Percentiles rank a stretch among this genome's conserved stretches.
Evolutionary conservation across 2,888 invertebrate species (phyloP).

Genomic region (Caenorhabditis plicata): DNA sequence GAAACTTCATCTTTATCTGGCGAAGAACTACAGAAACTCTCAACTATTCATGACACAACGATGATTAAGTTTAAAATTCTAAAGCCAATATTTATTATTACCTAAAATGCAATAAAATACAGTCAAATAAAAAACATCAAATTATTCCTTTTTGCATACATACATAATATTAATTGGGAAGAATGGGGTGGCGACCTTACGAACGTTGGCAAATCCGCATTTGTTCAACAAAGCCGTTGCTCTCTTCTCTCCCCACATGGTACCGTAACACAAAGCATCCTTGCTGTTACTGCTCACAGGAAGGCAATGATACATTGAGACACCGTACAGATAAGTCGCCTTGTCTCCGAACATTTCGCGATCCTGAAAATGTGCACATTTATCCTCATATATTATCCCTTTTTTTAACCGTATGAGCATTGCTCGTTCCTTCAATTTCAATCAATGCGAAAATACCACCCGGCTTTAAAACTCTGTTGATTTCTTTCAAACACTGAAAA

Average conservation of each 20-base stretch:
- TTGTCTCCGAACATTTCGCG: constrained; percentile 1
- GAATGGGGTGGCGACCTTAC: constrained; percentile 30
- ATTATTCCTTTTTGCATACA: constrained; percentile 5
- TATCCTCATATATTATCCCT: too few relatives aligned
- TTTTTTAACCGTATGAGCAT: too few relatives aligned
- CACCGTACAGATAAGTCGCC: constrained; percentile 32
- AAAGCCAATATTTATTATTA: too few relatives aligned
- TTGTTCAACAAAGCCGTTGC: constrained; percentile 36
- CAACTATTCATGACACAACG: too few relatives aligned
- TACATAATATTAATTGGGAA: constrained; percentile 43
- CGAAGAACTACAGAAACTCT: too few relatives aligned
- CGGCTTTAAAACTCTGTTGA: constrained; percentile 51
- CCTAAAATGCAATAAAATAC: too few relatives aligned
- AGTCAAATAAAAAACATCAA: too few relatives aligned
- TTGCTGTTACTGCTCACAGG: constrained; percentile 46
- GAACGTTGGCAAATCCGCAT: constrained; percentile 43
- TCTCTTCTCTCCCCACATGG: constrained; percentile 50
- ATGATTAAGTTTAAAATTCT: too few relatives aligned
- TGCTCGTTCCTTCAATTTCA: constrained; percentile 44
- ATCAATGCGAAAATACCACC: constrained; percentile 51
- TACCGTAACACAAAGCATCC: constrained; percentile 47
- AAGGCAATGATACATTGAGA: constrained; percentile 50
- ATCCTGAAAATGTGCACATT: constrained; percentile 1
- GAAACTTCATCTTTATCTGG: too few relatives aligned
- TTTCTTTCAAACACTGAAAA: constrained; percentile 46